phyloP scores from a whole-genome alignment of 2,888 invertebrate species.

The Drosophila testacea region DNA sequence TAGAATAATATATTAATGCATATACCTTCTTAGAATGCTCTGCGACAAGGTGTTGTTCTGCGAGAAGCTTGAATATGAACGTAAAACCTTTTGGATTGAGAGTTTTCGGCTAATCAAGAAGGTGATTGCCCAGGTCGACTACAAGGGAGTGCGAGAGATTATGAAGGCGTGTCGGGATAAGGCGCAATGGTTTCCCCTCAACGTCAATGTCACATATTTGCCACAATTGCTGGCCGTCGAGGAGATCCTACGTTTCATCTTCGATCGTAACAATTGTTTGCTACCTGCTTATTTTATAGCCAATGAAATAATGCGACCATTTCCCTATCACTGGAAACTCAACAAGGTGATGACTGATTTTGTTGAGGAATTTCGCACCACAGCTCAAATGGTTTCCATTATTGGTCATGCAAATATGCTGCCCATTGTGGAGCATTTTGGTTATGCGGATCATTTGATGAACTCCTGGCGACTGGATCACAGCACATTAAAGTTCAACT shows the following conservation, averaged over 20 bases:
- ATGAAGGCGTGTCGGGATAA: constrained; percentile 97
- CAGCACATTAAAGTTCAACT: constrained; percentile 88
- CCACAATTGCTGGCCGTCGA: constrained; percentile 93
- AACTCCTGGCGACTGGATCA: constrained; percentile 98
- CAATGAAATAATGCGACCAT: constrained; percentile 94
- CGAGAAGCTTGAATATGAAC: constrained; percentile 92
- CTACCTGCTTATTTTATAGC: constrained; percentile 97
- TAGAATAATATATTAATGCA: background rate
- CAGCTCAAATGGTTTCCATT: constrained; percentile 98
- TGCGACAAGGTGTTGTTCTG: constrained; percentile 94
- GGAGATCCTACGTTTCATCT: constrained; percentile 93
- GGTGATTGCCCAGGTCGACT: constrained; percentile 96
- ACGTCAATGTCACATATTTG: constrained; percentile 91
- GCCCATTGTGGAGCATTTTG: constrained; percentile 97
- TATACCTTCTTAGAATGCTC: constrained; percentile 87
- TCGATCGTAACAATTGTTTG: constrained; percentile 96
- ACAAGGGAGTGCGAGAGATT: constrained; percentile 96
- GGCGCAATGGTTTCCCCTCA: constrained; percentile 92
- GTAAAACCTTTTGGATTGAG: constrained; percentile 95
- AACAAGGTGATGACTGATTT: constrained; percentile 94
- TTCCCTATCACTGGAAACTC: constrained; percentile 94
- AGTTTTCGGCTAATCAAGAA: constrained; percentile 93
- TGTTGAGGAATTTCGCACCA: constrained; percentile 96
- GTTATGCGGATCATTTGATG: constrained; percentile 94
- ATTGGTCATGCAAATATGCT: constrained; percentile 95